Percentiles rank a stretch among this genome's conserved stretches.
phyloP scores from a whole-genome alignment of 1,140 invertebrate genomes.

The Bombus cullumanus region DNA sequence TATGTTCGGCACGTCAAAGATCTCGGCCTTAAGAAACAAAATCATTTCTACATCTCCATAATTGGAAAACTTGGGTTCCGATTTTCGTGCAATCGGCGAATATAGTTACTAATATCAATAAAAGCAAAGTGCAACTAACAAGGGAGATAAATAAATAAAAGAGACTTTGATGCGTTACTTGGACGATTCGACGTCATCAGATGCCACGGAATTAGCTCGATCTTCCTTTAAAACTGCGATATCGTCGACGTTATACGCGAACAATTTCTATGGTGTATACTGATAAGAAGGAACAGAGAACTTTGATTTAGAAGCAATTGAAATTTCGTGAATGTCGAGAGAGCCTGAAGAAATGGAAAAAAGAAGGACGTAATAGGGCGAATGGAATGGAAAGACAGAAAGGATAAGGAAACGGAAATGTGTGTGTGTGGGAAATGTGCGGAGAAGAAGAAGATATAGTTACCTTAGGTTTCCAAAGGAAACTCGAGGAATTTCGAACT shows the following conservation, averaged over 20 bases:
- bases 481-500: conserved; percentile 44
- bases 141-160: no score
- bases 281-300: background rate
- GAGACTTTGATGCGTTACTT: no score
- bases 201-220: no score
- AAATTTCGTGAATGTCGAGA: background rate
- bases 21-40: no score
- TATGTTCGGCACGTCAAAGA: no score
- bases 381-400: background rate
- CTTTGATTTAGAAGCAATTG: conserved; percentile 1
- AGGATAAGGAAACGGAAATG: background rate
- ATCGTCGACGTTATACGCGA: background rate
- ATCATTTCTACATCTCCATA: no score
- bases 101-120: no score
- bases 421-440: background rate
- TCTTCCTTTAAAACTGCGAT: background rate
- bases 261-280: background rate
- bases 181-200: no score
- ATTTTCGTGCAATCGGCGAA: no score
- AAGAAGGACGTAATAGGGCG: background rate
- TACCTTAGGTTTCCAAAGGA: conserved; percentile 5
- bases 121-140: no score
- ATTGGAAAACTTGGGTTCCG: no score
- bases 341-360: background rate
- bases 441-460: conserved; percentile 10